phyloP scores from a whole-genome alignment of 1,140 invertebrate species.

The Pentalonia nigronervosa region DNA sequence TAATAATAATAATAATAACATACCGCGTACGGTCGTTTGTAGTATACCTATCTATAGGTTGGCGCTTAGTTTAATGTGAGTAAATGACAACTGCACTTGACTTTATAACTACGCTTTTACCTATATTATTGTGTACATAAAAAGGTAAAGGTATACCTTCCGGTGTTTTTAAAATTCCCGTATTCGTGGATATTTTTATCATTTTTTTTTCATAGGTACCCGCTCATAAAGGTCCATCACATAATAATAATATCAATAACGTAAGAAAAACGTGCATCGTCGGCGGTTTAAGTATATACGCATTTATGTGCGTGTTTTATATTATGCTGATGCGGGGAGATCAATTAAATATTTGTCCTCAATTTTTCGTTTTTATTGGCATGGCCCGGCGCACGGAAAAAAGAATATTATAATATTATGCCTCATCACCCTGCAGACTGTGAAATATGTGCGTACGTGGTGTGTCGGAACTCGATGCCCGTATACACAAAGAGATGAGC shows the following conservation, averaged over 20 bases:
- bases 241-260: no score
- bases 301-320: background rate
- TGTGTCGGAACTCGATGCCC: background rate
- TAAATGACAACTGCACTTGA: background rate
- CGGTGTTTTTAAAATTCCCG: background rate
- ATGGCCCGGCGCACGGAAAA: background rate
- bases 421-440: background rate
- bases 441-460: conserved; percentile 7
- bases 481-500: background rate
- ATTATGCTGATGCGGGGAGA: background rate
- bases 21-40: background rate
- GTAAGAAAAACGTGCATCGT: background rate
- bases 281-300: background rate
- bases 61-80: background rate
- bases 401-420: background rate
- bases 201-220: background rate
- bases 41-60: background rate
- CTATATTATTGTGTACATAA: background rate
- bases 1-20: background rate
- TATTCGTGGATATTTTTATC: background rate
- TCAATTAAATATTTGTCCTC: conserved; percentile 11
- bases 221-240: no score
- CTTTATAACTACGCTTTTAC: background rate
- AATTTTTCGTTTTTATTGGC: background rate
- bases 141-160: background rate